Evolutionary conservation across 2,113 vertebrate genomes (phyloP).

Genomic region (Nothobranchius furzeri): DNA sequence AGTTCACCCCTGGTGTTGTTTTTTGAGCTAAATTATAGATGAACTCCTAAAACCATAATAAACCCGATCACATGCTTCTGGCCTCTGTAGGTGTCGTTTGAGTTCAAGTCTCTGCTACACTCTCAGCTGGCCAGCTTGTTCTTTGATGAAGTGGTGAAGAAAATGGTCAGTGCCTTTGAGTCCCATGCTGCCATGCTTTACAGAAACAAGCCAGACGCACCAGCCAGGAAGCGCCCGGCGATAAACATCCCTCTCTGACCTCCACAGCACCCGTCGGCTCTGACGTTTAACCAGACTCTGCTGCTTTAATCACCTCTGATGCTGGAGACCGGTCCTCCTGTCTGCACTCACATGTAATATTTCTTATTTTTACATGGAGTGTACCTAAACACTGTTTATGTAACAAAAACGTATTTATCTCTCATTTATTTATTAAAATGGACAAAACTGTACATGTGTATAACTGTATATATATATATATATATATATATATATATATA

Average conservation of each 20-base stretch:
- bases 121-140: constrained; percentile 78
- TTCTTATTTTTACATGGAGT: background rate
- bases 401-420: constrained; percentile 46
- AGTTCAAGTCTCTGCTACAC: constrained; percentile 82
- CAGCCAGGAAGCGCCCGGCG: constrained; percentile 20
- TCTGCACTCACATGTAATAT: constrained; percentile 7
- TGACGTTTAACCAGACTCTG: too few species aligned
- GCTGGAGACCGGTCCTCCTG: constrained; percentile 21
- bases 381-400: constrained; percentile 54
- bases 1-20: too few species aligned
- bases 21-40: too few species aligned
- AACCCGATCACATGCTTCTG: background rate
- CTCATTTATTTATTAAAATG: constrained; percentile 22
- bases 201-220: constrained; percentile 19
- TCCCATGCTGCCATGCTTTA: constrained; percentile 69
- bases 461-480: too few species aligned
- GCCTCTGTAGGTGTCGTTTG: constrained; percentile 78
- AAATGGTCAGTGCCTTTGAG: constrained; percentile 83
- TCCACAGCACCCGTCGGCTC: too few species aligned
- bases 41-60: too few species aligned
- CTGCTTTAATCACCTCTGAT: too few species aligned
- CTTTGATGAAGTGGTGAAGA: constrained; percentile 81
- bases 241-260: background rate
- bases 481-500: too few species aligned
- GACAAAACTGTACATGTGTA: too few species aligned